phyloP scores from a whole-genome alignment of 2,888 invertebrate species.

The Oscheius myriophilus region DNA sequence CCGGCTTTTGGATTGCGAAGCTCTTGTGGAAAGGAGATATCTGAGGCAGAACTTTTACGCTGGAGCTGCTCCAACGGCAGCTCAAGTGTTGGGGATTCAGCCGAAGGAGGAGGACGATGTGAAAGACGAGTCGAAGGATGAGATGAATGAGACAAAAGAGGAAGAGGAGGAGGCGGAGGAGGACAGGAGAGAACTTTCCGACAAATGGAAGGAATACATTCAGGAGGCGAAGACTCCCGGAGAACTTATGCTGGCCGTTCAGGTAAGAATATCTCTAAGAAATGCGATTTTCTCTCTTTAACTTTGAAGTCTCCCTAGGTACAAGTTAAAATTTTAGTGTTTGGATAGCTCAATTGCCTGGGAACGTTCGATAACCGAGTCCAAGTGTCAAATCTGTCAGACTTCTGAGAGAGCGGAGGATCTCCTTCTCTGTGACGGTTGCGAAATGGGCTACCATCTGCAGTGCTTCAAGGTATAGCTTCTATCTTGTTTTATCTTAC shows the following conservation, averaged over 20 bases:
- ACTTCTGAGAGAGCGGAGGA: conserved; percentile 95
- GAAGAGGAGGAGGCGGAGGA: conserved; percentile 33
- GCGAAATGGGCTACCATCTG: conserved; percentile 97
- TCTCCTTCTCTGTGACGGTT: conserved; percentile 92
- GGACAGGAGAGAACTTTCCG: conserved; percentile 30
- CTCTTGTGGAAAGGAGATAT: conserved; percentile 27
- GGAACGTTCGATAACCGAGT: conserved; percentile 99
- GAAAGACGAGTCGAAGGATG: conserved; percentile 15
- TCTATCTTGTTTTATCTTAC: neutral
- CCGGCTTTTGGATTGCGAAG: conserved; percentile 18
- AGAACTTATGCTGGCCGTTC: conserved; percentile 84
- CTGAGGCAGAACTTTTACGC: conserved; percentile 27
- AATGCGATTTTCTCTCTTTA: neutral
- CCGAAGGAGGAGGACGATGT: conserved; percentile 13
- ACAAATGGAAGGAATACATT: conserved; percentile 87
- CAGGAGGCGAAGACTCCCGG: conserved; percentile 85
- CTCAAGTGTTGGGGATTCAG: conserved; percentile 18
- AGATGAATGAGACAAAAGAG: conserved; percentile 26
- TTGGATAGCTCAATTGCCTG: conserved; percentile 91
- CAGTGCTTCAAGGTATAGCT: conserved; percentile 88
- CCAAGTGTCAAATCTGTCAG: conserved; percentile 86
- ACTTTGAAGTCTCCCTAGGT: neutral
- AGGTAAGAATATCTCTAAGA: conserved; percentile 14
- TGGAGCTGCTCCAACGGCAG: conserved; percentile 23
- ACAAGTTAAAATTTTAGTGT: conserved; percentile 78